A percentile compares a stretch with the other conserved stretches of the same genome.
phyloP scores from a whole-genome alignment of 2,797 vertebrate genomes.

The Myotis planiceps region DNA sequence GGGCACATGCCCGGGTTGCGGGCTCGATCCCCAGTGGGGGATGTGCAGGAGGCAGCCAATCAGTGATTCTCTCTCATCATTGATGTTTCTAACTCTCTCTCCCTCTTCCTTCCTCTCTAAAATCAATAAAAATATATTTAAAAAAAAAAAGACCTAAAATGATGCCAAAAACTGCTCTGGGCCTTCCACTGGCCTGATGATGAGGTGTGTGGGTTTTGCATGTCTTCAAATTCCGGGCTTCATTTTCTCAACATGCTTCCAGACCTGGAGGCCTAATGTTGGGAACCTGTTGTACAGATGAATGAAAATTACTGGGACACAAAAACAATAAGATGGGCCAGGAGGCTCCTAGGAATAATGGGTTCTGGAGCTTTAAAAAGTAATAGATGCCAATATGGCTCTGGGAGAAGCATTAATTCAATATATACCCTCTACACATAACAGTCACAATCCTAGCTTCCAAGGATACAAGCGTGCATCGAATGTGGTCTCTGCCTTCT shows the following conservation, averaged over 20 bases:
- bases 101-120: too few relatives aligned
- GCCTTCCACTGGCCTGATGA: background rate
- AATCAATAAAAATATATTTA: too few relatives aligned
- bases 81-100: too few relatives aligned
- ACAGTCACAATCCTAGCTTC: background rate
- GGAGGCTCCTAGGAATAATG: background rate
- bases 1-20: too few relatives aligned
- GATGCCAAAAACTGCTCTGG: background rate
- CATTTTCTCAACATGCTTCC: slow-evolving; percentile 7
- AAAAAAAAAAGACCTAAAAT: background rate
- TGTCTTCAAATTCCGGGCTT: background rate
- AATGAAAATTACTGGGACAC: background rate
- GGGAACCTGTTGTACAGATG: background rate
- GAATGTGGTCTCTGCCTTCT: background rate
- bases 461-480: background rate
- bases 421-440: background rate
- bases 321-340: background rate
- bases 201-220: background rate
- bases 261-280: background rate
- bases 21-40: too few relatives aligned
- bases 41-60: too few relatives aligned
- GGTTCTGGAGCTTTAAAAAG: background rate
- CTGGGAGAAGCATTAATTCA: background rate
- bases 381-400: background rate
- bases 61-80: too few relatives aligned